phyloP scores from a whole-genome alignment of 2,888 invertebrate species.

The Lasioglossum calceatum region DNA sequence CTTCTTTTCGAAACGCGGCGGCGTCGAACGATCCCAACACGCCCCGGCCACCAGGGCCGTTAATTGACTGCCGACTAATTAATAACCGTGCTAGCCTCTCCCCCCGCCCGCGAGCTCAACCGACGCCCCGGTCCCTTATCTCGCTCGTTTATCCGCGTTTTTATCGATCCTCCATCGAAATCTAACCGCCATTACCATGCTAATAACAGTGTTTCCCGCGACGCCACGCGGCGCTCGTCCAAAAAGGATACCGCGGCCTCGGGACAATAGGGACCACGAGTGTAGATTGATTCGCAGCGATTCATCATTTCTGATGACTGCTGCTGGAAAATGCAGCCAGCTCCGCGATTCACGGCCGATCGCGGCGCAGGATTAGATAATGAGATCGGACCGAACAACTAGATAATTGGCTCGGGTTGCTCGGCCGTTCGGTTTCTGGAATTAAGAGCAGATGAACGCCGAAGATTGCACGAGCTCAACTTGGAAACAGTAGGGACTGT shows the following conservation, averaged over 20 bases:
- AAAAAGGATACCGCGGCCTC: conserved; percentile 17
- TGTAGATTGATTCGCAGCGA: conserved; percentile 1
- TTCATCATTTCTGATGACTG: conserved; percentile 15
- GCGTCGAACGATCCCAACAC: conserved; percentile 28
- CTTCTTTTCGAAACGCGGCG: conserved; percentile 53
- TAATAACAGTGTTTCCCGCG: conserved; percentile 40
- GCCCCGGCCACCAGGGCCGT: conserved; percentile 34
- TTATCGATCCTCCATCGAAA: conserved; percentile 56
- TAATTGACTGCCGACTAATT: conserved; percentile 70
- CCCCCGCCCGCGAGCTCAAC: conserved; percentile 22
- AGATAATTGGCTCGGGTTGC: neutral
- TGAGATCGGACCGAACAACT: neutral
- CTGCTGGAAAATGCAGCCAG: neutral
- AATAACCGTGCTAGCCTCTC: conserved; percentile 49
- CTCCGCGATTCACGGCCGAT: neutral
- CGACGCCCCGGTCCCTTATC: conserved; percentile 36
- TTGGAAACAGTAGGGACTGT: neutral
- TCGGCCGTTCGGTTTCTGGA: neutral
- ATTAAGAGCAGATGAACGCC: neutral
- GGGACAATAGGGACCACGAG: conserved; percentile 14
- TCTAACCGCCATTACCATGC: conserved; percentile 53
- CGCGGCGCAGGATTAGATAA: neutral
- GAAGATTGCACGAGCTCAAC: neutral
- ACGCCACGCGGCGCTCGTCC: neutral
- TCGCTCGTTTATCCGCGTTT: conserved; percentile 57